phyloP scores from a whole-genome alignment of 2,888 invertebrate species.

The Podotricha telesiphe region DNA sequence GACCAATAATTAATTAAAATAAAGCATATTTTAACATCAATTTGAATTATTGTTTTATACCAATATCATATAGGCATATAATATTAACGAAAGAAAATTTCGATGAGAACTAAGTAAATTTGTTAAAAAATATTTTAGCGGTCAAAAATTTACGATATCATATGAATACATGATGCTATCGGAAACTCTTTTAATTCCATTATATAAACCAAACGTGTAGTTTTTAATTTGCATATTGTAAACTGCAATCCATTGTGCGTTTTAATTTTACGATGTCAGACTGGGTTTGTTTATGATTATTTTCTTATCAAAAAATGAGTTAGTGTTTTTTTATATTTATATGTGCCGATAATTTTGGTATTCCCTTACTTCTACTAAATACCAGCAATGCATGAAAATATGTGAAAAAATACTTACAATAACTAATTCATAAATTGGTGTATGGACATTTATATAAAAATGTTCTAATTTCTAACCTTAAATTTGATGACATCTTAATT shows the following conservation, averaged over 20 bases:
- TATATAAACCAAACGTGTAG: constrained; percentile 8
- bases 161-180: constrained; percentile 25
- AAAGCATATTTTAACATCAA: background rate
- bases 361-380: no score
- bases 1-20: no score
- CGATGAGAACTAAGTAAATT: background rate
- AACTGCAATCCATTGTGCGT: constrained; percentile 9
- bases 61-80: background rate
- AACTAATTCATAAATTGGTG: no score
- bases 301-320: constrained; percentile 6
- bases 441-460: no score
- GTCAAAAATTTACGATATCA: constrained; percentile 9
- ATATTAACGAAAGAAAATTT: background rate
- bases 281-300: constrained; percentile 4
- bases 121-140: constrained; percentile 1
- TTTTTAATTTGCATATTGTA: constrained; percentile 22
- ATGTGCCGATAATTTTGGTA: no score
- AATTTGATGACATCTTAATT: no score
- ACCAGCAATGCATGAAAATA: no score
- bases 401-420: no score
- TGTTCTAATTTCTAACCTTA: no score
- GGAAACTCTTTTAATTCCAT: constrained; percentile 20
- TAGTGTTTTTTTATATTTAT: background rate
- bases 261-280: constrained; percentile 5
- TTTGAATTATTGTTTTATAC: background rate